Evolutionary conservation across 2,797 vertebrate genomes (phyloP).

Genomic region (Pangasius djambal): DNA sequence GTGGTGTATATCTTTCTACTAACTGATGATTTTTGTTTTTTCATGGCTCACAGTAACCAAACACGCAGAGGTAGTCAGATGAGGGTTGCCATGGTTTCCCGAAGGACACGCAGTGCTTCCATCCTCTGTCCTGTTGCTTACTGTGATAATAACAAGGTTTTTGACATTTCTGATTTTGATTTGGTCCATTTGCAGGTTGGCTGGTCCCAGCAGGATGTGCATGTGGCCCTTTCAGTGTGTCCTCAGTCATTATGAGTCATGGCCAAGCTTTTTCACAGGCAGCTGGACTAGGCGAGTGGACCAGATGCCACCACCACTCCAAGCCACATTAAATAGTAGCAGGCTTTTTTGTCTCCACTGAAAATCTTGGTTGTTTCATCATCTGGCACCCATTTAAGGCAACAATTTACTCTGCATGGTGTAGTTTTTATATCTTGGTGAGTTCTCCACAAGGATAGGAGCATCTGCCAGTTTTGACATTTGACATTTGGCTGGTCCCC

Average conservation of each 20-base stretch:
- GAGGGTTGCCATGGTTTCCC: conserved; percentile 77
- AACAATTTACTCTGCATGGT: conserved; percentile 73
- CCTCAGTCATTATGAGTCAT: conserved; percentile 43
- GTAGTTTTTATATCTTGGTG: conserved; percentile 57
- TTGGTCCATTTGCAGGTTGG: conserved; percentile 58
- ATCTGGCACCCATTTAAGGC: conserved; percentile 82
- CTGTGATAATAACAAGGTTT: conserved; percentile 56
- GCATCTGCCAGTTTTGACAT: not conserved
- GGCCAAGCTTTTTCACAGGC: conserved; percentile 27
- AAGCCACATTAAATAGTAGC: conserved; percentile 71
- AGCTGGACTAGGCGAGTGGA: conserved; percentile 28
- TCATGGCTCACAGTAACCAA: conserved; percentile 70
- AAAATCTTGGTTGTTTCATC: conserved; percentile 81
- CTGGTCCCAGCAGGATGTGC: conserved; percentile 40
- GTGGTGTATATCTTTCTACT: not conserved
- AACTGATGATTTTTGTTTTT: conserved; percentile 10
- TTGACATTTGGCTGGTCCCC: not conserved
- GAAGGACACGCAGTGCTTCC: conserved; percentile 55
- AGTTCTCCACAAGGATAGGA: not conserved
- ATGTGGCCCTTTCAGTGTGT: conserved; percentile 40
- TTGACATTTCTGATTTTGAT: conserved; percentile 57
- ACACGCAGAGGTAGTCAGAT: conserved; percentile 64
- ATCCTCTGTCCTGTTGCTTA: conserved; percentile 52
- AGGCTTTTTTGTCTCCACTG: conserved; percentile 67
- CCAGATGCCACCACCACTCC: conserved; percentile 43